Evolutionary conservation across 2,113 vertebrate species (phyloP).

Genomic region (Rhea pennata): DNA sequence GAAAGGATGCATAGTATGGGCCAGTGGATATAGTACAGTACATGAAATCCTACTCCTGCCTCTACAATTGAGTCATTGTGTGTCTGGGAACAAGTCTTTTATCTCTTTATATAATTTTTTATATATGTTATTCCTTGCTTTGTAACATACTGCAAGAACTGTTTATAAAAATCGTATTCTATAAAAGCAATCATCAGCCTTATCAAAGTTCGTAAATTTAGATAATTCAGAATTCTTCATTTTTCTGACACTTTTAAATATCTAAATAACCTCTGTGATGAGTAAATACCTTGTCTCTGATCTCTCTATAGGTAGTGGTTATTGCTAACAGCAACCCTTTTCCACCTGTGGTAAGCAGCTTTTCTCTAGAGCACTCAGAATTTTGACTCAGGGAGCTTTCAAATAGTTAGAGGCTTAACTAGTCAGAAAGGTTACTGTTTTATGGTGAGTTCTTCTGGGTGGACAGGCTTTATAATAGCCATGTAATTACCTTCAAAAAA

Average conservation of each 20-base stretch:
- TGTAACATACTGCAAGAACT: not conserved
- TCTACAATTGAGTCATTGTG: not conserved
- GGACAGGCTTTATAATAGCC: not conserved
- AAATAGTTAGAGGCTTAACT: not conserved
- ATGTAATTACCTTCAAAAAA: not conserved
- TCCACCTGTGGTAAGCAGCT: constrained; percentile 65
- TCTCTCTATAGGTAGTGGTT: constrained; percentile 41
- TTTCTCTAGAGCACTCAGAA: not conserved
- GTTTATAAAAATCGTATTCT: not conserved
- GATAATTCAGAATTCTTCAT: not conserved
- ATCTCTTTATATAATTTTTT: not conserved
- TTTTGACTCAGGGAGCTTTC: not conserved
- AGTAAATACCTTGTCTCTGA: not conserved
- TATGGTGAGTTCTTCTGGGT: not conserved
- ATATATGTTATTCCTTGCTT: not conserved
- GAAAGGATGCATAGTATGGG: not conserved
- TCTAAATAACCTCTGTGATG: not conserved
- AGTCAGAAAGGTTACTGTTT: not conserved
- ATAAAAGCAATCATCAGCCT: not conserved
- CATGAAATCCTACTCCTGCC: not conserved
- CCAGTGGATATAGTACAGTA: not conserved
- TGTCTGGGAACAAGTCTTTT: not conserved
- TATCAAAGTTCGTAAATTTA: not conserved
- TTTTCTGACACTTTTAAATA: not conserved
- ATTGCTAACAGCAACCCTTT: constrained; percentile 59